phyloP scores from a whole-genome alignment of 2,113 vertebrate species.

The Philantomba maxwellii region DNA sequence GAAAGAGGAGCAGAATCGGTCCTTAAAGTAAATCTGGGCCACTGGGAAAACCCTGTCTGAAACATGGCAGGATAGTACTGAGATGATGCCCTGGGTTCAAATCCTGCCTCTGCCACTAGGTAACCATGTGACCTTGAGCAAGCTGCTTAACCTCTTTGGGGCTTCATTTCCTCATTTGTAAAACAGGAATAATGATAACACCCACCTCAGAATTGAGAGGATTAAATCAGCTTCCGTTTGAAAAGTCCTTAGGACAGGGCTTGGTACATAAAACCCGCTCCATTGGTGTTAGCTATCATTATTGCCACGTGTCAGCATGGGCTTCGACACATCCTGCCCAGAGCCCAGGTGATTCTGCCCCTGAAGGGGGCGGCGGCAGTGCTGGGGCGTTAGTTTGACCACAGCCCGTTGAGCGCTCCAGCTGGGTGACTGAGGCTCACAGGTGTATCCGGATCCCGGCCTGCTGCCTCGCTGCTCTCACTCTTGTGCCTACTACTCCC shows the following conservation, averaged over 20 bases:
- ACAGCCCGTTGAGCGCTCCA: background rate
- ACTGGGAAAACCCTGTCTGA: background rate
- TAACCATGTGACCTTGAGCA: background rate
- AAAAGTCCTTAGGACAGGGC: background rate
- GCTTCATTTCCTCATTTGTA: constrained; percentile 7
- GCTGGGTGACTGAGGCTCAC: background rate
- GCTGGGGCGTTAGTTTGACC: background rate
- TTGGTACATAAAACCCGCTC: background rate
- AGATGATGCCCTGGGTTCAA: background rate
- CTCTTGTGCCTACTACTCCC: background rate
- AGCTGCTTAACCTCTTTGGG: background rate
- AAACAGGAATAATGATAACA: background rate
- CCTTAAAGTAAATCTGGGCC: background rate
- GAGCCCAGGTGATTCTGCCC: background rate
- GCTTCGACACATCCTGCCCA: background rate
- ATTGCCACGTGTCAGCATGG: background rate
- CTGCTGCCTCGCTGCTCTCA: background rate
- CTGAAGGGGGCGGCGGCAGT: background rate
- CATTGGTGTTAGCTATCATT: background rate
- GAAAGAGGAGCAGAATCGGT: background rate
- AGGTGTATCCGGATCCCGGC: background rate
- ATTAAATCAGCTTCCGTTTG: background rate
- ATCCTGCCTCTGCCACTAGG: background rate
- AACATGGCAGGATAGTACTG: background rate
- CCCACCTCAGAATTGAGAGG: background rate